Conservation (phyloP, 2,113 vertebrate genomes). For the Argyrosomus japonicus region DNA sequence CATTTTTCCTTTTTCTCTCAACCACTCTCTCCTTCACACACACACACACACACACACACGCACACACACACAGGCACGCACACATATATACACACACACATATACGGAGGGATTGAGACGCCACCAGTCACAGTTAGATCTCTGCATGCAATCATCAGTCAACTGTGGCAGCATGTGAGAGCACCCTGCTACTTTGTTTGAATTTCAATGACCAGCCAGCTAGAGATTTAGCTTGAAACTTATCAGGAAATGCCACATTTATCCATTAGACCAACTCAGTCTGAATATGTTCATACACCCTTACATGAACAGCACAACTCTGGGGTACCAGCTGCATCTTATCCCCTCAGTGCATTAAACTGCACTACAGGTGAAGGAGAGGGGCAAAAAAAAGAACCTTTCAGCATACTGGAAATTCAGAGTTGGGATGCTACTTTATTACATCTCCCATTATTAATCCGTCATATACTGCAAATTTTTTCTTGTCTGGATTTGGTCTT, state of each 20-base stretch:
- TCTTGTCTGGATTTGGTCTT: neutral
- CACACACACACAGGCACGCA: constrained; percentile 10
- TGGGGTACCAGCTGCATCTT: neutral
- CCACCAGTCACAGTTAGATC: constrained; percentile 36
- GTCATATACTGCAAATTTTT: neutral
- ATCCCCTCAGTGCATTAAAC: neutral
- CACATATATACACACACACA: neutral
- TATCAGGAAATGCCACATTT: constrained; percentile 36
- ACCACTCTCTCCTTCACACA: neutral
- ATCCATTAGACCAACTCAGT: constrained; percentile 10
- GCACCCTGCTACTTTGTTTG: constrained; percentile 31
- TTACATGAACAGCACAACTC: neutral
- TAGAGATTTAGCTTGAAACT: constrained; percentile 27
- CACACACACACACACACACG: neutral
- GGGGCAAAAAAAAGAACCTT: neutral
- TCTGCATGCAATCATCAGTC: constrained; percentile 47
- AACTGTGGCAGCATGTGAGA: constrained; percentile 46
- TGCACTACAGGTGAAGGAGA: neutral
- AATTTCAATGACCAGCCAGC: constrained; percentile 53
- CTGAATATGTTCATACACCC: neutral
- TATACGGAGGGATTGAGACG: neutral
- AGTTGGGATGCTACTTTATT: neutral
- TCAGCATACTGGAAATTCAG: neutral
- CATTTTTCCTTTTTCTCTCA: constrained; percentile 37
- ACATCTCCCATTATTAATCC: neutral